Evolutionary conservation across 2,113 vertebrate genomes (phyloP).

Genomic region (Grammomys surdaster): DNA sequence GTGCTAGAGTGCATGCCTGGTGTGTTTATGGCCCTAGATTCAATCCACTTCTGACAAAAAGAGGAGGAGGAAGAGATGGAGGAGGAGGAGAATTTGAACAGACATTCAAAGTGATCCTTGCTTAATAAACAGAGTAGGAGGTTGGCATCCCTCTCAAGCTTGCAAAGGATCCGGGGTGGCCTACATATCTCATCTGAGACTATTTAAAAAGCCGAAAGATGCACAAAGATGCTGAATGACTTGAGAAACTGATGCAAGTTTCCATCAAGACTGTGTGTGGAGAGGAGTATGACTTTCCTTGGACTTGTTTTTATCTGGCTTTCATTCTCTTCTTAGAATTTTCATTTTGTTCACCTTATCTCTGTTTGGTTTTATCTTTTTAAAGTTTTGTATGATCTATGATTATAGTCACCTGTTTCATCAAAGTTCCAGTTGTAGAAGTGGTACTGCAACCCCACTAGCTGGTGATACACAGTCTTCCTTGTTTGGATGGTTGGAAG

Average conservation of each 20-base stretch:
- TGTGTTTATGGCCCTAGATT: neutral
- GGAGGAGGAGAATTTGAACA: neutral
- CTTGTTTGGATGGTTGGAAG: neutral
- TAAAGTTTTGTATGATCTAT: too few relatives aligned
- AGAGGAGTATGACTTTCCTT: too few relatives aligned
- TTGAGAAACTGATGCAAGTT: neutral
- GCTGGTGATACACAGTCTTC: fast-evolving
- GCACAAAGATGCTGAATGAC: too few relatives aligned
- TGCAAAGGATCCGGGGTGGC: neutral
- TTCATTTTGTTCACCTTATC: neutral
- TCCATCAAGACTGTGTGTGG: neutral
- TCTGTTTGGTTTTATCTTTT: neutral
- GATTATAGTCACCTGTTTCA: fast-evolving
- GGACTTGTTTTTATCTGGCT: neutral
- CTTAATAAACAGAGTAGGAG: neutral
- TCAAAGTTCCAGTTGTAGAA: neutral
- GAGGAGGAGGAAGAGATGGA: neutral
- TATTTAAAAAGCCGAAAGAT: neutral
- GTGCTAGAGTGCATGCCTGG: too few relatives aligned
- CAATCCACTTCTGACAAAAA: neutral
- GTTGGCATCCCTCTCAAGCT: neutral
- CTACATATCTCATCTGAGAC: neutral
- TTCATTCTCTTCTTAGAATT: neutral
- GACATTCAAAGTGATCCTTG: too few relatives aligned
- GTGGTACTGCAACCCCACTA: too few relatives aligned